Conservation (phyloP, 2,113 vertebrate genomes). For the Nesoenas mayeri region DNA sequence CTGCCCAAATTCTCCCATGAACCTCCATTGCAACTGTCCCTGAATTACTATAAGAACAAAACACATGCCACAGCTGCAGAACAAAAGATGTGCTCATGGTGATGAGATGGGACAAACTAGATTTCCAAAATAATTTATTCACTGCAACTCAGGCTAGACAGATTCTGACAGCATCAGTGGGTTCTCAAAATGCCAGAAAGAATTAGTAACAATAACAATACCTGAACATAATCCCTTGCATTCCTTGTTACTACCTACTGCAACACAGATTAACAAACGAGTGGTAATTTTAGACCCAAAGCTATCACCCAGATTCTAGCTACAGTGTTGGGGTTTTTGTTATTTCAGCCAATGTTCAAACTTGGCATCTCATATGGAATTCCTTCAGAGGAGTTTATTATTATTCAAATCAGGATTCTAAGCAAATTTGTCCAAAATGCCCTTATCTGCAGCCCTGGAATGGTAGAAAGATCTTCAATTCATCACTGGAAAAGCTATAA, state of each 20-base stretch:
- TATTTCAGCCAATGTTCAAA: not conserved
- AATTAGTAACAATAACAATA: not conserved
- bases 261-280: not conserved
- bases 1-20: not conserved
- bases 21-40: not conserved
- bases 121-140: not conserved
- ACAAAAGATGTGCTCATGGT: not conserved
- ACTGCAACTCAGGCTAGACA: not conserved
- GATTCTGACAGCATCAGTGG: not conserved
- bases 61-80: not conserved
- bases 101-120: not conserved
- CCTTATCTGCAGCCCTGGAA: not conserved
- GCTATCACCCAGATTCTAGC: not conserved
- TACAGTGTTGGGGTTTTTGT: accelerated
- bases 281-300: not conserved
- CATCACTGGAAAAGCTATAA: not conserved
- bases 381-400: not conserved
- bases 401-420: not conserved
- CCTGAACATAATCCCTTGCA: not conserved
- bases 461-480: not conserved
- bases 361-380: not conserved
- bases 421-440: not conserved
- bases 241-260: not conserved
- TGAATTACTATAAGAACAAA: not conserved
- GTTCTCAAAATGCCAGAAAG: not conserved